phyloP scores from a whole-genome alignment of 2,797 vertebrate genomes.

The Monodelphis domestica region DNA sequence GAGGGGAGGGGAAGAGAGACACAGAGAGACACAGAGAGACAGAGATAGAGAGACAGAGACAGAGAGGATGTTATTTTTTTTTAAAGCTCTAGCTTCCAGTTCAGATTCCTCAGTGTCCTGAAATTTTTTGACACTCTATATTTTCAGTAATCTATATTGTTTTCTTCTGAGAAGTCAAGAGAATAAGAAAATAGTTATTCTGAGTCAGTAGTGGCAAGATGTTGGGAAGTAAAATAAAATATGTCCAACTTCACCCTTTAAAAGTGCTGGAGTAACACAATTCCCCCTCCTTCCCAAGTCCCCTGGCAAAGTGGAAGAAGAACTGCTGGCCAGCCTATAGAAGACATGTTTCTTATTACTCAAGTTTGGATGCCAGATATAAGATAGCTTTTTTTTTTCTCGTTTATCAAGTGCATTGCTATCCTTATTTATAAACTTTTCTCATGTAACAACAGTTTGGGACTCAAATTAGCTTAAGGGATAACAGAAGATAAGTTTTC shows the following conservation, averaged over 20 bases:
- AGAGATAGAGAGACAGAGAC: not conserved
- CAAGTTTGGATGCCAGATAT: constrained; percentile 50
- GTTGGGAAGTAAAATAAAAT: not conserved
- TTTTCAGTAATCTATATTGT: not conserved
- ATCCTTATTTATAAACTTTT: constrained; percentile 66
- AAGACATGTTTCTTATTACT: constrained; percentile 2
- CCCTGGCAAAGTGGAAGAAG: not conserved
- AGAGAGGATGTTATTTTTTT: too few species aligned
- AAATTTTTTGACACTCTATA: not conserved
- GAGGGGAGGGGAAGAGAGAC: too few species aligned
- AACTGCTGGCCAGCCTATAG: not conserved
- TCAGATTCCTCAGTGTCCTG: not conserved
- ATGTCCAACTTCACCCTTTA: not conserved
- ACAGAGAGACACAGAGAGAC: not conserved
- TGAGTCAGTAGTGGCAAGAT: not conserved
- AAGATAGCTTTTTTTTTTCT: constrained; percentile 68
- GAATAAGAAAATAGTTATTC: not conserved
- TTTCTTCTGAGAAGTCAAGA: not conserved
- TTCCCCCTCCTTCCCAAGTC: not conserved
- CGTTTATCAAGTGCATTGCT: constrained; percentile 72
- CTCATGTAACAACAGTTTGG: constrained; percentile 66
- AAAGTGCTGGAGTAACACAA: not conserved
- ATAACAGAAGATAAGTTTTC: constrained; percentile 79
- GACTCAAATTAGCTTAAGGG: constrained; percentile 76
- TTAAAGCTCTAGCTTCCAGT: not conserved